phyloP scores from a whole-genome alignment of 2,888 invertebrate species.

The Cataglyphis altisquamis region DNA sequence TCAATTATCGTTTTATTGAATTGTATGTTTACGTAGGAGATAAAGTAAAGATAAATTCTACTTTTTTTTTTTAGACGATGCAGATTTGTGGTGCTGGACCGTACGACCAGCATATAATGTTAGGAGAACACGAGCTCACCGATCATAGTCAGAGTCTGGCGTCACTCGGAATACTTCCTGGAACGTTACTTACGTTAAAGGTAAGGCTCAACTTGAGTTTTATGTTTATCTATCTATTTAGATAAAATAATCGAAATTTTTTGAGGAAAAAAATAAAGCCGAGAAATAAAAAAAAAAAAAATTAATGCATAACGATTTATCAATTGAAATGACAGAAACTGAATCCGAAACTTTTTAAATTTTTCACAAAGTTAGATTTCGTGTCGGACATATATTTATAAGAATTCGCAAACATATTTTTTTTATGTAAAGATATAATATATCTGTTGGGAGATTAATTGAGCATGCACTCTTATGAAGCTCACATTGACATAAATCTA shows the following conservation, averaged over 20 bases:
- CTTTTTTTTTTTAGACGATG: conserved; percentile 78
- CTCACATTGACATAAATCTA: conserved; percentile 22
- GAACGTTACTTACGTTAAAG: conserved; percentile 82
- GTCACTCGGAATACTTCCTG: conserved; percentile 83
- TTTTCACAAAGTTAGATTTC: neutral
- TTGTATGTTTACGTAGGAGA: neutral
- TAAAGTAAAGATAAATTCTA: neutral
- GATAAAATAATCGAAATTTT: neutral
- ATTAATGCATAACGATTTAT: neutral
- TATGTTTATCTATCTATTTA: neutral
- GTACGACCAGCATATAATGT: conserved; percentile 83
- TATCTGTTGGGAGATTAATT: conserved; percentile 1
- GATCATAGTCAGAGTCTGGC: conserved; percentile 82
- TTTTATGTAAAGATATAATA: neutral
- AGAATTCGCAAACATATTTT: neutral
- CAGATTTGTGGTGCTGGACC: conserved; percentile 83
- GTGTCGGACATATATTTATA: neutral
- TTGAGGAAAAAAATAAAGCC: neutral
- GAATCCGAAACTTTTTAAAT: neutral
- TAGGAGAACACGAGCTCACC: conserved; percentile 82
- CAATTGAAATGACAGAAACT: neutral
- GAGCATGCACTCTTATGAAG: neutral
- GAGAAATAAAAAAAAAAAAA: neutral
- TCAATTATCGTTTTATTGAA: neutral
- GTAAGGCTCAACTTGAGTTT: conserved; percentile 71